phyloP scores from a whole-genome alignment of 2,888 invertebrate species.

The Eledone cirrhosa region DNA sequence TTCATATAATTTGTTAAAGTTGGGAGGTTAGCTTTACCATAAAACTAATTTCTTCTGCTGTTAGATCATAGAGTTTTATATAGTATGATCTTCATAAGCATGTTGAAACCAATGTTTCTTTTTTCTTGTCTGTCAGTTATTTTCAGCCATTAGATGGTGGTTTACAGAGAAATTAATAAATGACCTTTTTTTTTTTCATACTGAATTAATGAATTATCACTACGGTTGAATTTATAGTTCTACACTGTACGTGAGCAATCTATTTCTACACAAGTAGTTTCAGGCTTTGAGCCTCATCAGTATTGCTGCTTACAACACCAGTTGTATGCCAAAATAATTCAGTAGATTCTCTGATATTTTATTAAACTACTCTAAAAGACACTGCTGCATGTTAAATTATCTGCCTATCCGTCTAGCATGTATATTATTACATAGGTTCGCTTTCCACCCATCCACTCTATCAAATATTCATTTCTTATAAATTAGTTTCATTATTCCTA shows the following conservation, averaged over 20 bases:
- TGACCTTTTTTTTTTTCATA: slow-evolving; percentile 9
- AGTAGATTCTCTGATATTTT: slow-evolving; percentile 7
- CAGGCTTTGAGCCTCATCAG: slow-evolving; percentile 1
- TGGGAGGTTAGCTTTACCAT: too few species aligned
- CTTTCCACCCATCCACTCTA: too few species aligned
- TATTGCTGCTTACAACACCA: slow-evolving; percentile 7
- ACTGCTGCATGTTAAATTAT: slow-evolving; percentile 20
- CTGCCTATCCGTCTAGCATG: not conserved
- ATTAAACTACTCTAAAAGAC: not conserved
- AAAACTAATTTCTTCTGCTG: too few species aligned
- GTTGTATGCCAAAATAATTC: too few species aligned
- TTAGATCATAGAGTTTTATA: too few species aligned
- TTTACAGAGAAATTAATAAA: not conserved
- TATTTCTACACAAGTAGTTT: slow-evolving; percentile 20
- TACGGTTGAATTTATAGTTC: slow-evolving; percentile 14
- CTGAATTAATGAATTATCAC: slow-evolving; percentile 23
- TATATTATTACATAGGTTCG: too few species aligned
- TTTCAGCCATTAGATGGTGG: slow-evolving; percentile 20
- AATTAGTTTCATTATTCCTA: too few species aligned
- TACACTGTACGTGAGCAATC: slow-evolving; percentile 26
- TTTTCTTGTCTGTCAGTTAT: not conserved
- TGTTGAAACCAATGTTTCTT: too few species aligned
- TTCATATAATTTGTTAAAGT: too few species aligned
- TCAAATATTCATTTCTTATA: too few species aligned
- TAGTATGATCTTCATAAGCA: too few species aligned